Base-by-base conservation (phyloP, 2,888 invertebrate genomes). In the Drosophila eohydei region DNA sequence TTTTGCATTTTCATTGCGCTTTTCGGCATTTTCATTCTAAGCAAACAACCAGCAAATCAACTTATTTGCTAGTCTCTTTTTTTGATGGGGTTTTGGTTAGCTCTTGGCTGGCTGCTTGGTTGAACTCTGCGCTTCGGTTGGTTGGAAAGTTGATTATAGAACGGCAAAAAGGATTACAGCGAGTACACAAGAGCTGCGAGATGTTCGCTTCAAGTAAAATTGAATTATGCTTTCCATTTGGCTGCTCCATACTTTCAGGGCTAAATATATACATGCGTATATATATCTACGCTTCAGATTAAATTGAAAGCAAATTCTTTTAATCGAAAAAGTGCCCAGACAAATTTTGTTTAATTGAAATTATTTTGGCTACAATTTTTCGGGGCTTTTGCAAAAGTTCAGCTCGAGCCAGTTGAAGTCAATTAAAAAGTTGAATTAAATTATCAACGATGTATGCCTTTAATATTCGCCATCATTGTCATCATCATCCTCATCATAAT, bases 401-500 rank as follows among this genome's bases (percentile, higher is more conserved):
- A 7, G 50, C 12, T 26, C 12, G 7, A 32, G 41, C 68, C 38
- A 55, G 72, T 63, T 70, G 34, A 67, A 75, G 60, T 78, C 64
- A 79, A 84, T 84, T 88, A 84, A 80, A 88, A 88, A 80, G 88
- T 86, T 86, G 66, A 86, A 84, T 84, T 78, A 68, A 77, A 80
- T 74, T 72, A 70, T 71, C 58, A 65, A 52, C 50, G 52, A 69
- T 50, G 46, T 40, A 52, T 68, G 62, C 52, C 11, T 32, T 52
- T 60, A 46, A 59, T 70, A 30, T 70, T 52, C 63, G 50, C 43
- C 54, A 51, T 66, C 46, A 51, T 46, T 38, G 41, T 38, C 14
- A 59, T 65, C 30, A 65, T 46, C 60, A n/a, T 46, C 14, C 51
- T 51, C 46, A 51, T 16, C 11, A 56, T 66, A n/a, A 7, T 40